Conservation (phyloP, 2,888 invertebrate species). For the Geophilus truncorum region DNA sequence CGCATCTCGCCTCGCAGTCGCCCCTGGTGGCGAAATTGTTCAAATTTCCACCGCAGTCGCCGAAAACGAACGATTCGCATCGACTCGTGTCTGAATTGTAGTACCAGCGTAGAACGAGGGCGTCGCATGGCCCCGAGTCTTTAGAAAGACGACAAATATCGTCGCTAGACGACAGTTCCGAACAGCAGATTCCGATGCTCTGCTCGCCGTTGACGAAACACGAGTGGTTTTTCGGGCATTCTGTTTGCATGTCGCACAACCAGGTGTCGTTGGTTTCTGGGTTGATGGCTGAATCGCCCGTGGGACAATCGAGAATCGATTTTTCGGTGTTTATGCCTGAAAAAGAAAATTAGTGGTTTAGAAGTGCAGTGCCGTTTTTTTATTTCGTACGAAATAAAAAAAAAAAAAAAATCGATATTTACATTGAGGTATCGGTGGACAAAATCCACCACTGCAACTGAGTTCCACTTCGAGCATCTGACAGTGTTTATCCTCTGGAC, state of each 20-base stretch:
- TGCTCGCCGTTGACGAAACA: slow-evolving; percentile 40
- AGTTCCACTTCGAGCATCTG: slow-evolving; percentile 76
- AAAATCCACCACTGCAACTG: slow-evolving; percentile 67
- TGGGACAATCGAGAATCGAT: slow-evolving; percentile 40
- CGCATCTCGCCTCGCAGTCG: slow-evolving; percentile 63
- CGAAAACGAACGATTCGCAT: slow-evolving; percentile 78
- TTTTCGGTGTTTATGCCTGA: slow-evolving; percentile 42
- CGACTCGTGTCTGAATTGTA: slow-evolving; percentile 67
- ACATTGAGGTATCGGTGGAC: slow-evolving; percentile 80
- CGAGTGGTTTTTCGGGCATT: slow-evolving; percentile 43
- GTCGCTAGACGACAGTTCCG: not conserved
- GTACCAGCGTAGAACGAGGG: slow-evolving; percentile 72
- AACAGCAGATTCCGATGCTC: too few relatives aligned
- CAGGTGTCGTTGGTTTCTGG: slow-evolving; percentile 42
- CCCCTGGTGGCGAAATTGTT: slow-evolving; percentile 71
- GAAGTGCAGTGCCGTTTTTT: too few relatives aligned
- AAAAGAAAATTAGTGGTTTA: too few relatives aligned
- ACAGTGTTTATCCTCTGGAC: slow-evolving; percentile 63
- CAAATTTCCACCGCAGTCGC: slow-evolving; percentile 86
- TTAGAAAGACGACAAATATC: slow-evolving; percentile 69
- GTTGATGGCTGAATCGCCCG: slow-evolving; percentile 41
- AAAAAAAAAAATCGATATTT: too few relatives aligned
- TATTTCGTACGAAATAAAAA: too few relatives aligned
- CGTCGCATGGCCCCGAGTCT: slow-evolving; percentile 68
- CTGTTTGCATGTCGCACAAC: slow-evolving; percentile 42